Evolutionary conservation across 2,797 vertebrate genomes (phyloP).

Genomic region (Pangasius krempfi): DNA sequence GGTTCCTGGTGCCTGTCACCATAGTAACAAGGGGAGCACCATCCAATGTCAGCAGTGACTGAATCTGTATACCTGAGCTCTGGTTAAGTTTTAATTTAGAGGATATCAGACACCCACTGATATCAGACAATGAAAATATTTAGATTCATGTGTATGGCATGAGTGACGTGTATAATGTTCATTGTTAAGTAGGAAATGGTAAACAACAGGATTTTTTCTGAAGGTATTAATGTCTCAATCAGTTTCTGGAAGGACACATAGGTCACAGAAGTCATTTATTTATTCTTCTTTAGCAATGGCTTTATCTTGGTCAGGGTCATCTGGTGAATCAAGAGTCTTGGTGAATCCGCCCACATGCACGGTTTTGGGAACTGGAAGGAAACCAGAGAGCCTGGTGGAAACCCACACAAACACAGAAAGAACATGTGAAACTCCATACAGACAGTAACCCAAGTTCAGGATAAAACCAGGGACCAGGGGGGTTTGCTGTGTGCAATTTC

Average conservation of each 20-base stretch:
- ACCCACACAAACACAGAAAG: background rate
- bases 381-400: background rate
- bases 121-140: background rate
- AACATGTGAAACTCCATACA: background rate
- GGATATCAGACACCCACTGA: background rate
- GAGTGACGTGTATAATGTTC: background rate
- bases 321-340: background rate
- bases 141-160: background rate
- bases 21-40: slow-evolving; percentile 69
- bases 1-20: slow-evolving; percentile 67
- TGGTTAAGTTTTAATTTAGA: slow-evolving; percentile 28
- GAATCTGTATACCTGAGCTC: slow-evolving; percentile 8
- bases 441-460: background rate
- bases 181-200: background rate
- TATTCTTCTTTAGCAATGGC: background rate
- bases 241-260: background rate
- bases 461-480: background rate
- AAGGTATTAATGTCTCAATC: background rate
- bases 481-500: slow-evolving; percentile 16
- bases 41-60: slow-evolving; percentile 54
- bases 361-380: background rate
- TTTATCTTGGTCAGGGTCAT: background rate
- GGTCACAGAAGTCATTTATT: background rate
- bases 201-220: background rate
- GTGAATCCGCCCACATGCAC: background rate